A percentile compares a stretch with the other conserved stretches of the same genome.
Evolutionary conservation across 2,113 vertebrate genomes (phyloP).

Genomic region (Psephotus haematonotus): DNA sequence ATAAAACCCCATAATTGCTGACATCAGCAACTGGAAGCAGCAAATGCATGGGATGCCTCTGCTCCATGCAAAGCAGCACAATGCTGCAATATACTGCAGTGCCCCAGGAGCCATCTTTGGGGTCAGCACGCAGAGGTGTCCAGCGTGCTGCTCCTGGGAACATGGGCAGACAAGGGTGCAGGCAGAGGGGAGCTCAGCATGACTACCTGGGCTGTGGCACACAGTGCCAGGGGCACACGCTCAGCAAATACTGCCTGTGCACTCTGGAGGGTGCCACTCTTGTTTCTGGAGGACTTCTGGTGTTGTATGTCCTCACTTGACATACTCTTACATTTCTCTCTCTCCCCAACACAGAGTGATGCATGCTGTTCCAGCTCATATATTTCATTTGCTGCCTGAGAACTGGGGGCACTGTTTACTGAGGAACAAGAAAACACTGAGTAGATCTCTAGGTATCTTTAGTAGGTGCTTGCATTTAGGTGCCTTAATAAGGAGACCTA

Average conservation of each 20-base stretch:
- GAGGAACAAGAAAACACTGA: not conserved
- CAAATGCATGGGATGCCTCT: not conserved
- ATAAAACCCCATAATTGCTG: not conserved
- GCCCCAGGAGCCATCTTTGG: not conserved
- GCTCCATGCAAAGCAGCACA: not conserved
- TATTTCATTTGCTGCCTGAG: not conserved
- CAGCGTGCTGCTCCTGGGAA: not conserved
- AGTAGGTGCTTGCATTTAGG: not conserved
- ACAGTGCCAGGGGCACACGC: not conserved
- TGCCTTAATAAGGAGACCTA: not conserved
- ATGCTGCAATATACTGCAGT: fast-evolving
- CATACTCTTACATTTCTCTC: not conserved
- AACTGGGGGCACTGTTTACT: not conserved
- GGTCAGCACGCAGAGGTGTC: not conserved
- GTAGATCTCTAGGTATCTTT: not conserved
- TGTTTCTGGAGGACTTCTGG: not conserved
- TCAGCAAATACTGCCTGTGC: not conserved
- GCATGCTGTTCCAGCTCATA: not conserved
- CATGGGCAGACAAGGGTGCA: not conserved
- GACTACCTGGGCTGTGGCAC: not conserved
- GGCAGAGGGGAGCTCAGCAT: not conserved
- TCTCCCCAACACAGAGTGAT: not conserved
- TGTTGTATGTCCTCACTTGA: not conserved
- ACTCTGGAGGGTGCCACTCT: not conserved
- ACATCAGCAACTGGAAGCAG: not conserved